Conservation (phyloP, 2,113 vertebrate species). For the Zosterops borbonicus region DNA sequence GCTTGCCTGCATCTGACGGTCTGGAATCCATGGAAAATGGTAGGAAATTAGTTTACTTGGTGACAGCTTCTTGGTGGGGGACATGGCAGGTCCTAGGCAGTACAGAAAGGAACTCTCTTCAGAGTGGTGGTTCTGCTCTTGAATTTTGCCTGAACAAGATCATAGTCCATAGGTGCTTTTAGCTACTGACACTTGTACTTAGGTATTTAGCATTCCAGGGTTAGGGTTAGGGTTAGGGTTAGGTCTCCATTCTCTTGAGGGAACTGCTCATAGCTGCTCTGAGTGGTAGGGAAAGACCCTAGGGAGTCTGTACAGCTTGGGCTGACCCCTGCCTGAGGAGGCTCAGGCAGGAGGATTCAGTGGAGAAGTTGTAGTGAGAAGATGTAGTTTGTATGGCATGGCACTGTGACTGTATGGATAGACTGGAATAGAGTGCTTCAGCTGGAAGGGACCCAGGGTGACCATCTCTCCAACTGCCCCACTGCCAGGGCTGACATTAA, state of each 20-base stretch:
- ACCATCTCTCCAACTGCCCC: accelerated
- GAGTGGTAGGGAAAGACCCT: not conserved
- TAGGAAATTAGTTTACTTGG: not conserved
- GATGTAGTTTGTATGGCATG: not conserved
- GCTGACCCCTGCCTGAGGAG: not conserved
- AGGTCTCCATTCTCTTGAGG: not conserved
- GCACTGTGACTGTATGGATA: not conserved
- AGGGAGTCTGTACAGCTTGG: not conserved
- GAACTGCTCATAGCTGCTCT: not conserved
- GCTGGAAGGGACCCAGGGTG: not conserved
- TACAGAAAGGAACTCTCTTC: not conserved
- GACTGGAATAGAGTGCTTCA: not conserved
- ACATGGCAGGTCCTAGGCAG: not conserved
- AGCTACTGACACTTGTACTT: not conserved
- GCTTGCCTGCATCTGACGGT: not conserved
- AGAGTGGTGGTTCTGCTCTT: not conserved
- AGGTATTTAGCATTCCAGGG: not conserved
- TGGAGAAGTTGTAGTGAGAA: not conserved
- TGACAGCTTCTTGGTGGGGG: not conserved
- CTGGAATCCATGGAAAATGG: not conserved
- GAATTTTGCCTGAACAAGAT: not conserved
- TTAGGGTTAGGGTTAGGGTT: too few relatives aligned
- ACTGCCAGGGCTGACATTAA: not conserved
- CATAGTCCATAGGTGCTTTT: not conserved
- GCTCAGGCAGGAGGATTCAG: not conserved